Evolutionary conservation across 2,113 vertebrate species (phyloP).

Genomic region (Petromus typicus): DNA sequence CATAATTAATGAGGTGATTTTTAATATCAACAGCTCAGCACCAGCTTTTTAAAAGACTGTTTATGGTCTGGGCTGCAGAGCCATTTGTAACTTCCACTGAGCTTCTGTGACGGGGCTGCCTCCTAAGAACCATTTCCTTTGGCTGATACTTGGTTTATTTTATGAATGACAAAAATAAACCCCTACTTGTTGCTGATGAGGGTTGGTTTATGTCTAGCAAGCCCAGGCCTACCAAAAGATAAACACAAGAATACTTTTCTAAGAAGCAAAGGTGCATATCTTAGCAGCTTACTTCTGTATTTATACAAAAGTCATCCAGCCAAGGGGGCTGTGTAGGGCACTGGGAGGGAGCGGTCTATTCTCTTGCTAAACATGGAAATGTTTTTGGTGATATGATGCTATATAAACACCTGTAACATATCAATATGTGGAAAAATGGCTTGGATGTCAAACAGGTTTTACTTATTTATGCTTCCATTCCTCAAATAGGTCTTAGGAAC

Average conservation of each 20-base stretch:
- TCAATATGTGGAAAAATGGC: constrained; percentile 62
- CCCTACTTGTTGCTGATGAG: constrained; percentile 67
- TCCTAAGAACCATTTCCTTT: constrained; percentile 81
- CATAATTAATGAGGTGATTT: constrained; percentile 86
- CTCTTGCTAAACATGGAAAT: constrained; percentile 78
- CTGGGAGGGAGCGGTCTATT: constrained; percentile 31
- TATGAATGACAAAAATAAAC: constrained; percentile 81
- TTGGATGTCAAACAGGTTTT: constrained; percentile 62
- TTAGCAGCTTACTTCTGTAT: constrained; percentile 76
- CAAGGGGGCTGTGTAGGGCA: constrained; percentile 37
- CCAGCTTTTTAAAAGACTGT: constrained; percentile 80
- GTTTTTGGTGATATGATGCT: constrained; percentile 40
- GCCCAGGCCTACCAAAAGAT: constrained; percentile 72
- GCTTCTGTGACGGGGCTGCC: constrained; percentile 59
- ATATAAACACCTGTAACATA: constrained; percentile 36
- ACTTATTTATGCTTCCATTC: background rate
- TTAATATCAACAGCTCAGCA: constrained; percentile 83
- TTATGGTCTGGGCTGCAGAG: constrained; percentile 80
- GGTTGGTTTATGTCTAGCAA: constrained; percentile 75
- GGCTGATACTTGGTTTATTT: constrained; percentile 82
- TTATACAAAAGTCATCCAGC: constrained; percentile 71
- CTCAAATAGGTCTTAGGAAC: constrained; percentile 63
- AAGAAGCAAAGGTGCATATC: constrained; percentile 73
- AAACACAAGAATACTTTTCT: constrained; percentile 81
- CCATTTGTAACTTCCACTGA: constrained; percentile 79